Evolutionary conservation across 2,797 vertebrate genomes (phyloP), one percentile per base, ranked within the genome.

Genomic region (Tokudaia muenninki): DNA sequence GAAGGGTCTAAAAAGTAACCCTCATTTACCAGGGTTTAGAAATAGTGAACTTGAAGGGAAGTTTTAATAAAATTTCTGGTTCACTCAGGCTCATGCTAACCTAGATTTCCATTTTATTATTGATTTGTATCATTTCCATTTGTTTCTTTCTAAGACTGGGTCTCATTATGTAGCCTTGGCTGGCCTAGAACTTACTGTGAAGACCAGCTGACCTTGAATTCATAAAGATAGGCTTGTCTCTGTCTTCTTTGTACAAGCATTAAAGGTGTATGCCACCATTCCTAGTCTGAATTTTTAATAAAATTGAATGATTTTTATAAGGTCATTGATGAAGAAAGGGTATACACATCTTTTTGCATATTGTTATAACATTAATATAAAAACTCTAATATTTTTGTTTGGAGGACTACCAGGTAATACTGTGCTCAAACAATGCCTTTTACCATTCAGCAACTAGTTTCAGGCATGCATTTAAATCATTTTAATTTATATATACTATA

Each of bases 281-380:
- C 55, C 3, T 59, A 6, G 12, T 6, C 57, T 59, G 75, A 86
- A 47, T 70, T 70, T 92, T 78, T 67, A 86, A 50, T 84, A 21
- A 74, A 87, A 37, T 31, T 94, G 21, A n/a, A 37, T 65, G 87
- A 94, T 79, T 79, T 7, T 89, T 22, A 70, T 81, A 7, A 89
- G 21, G 17, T 90, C 79, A 92, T 90, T 86, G 75, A 34, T 50
- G 3, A 87, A 37, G 37, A 63, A 78, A 47, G 26, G 12, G 6
- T 26, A 24, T 67, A n/a, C 9, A n/a, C 13, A 34, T 50, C 81
- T 77, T 78, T 19, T 70, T 79, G 16, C 0, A 83, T 87, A 22
- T 29, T 91, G 10, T 22, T 72, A 87, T n/a, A 88, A 13, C 41
- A 24, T 70, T 82, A 24, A 74, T 50, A 44, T 47, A 16, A 79